Percentiles rank a stretch among this genome's conserved stretches.
Evolutionary conservation across 2,797 vertebrate species (phyloP).

Genomic region (Gallinago nigripennis): DNA sequence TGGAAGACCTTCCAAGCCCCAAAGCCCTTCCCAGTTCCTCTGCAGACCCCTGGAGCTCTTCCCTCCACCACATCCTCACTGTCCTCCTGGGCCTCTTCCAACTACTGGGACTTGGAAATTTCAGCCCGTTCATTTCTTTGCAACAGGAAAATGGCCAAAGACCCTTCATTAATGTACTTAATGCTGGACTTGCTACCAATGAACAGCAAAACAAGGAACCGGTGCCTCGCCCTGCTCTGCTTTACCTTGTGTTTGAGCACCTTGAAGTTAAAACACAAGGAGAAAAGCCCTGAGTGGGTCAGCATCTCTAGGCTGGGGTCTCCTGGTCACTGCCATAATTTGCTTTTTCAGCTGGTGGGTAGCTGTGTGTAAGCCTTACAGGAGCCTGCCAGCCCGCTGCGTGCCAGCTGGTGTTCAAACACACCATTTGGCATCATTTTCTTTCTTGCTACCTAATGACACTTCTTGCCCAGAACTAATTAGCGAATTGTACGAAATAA

Average conservation of each 20-base stretch:
- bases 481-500: not conserved
- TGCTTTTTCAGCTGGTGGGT: not conserved
- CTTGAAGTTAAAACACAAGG: not conserved
- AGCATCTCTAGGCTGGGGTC: not conserved
- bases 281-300: not conserved
- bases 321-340: not conserved
- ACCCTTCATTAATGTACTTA: fast-evolving
- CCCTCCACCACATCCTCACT: not conserved
- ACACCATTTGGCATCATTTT: fast-evolving
- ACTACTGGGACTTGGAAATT: not conserved
- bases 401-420: not conserved
- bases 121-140: not conserved
- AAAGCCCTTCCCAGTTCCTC: not conserved
- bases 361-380: not conserved
- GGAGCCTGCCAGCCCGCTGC: not conserved
- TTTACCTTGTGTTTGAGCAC: not conserved
- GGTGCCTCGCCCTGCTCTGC: fast-evolving
- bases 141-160: not conserved
- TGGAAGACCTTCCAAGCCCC: not conserved
- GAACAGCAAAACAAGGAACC: not conserved
- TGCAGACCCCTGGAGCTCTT: not conserved
- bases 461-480: not conserved
- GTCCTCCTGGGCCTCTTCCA: not conserved
- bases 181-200: not conserved
- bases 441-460: not conserved